Evolutionary conservation across 2,113 vertebrate species (phyloP).

Genomic region (Cisticola juncidis): DNA sequence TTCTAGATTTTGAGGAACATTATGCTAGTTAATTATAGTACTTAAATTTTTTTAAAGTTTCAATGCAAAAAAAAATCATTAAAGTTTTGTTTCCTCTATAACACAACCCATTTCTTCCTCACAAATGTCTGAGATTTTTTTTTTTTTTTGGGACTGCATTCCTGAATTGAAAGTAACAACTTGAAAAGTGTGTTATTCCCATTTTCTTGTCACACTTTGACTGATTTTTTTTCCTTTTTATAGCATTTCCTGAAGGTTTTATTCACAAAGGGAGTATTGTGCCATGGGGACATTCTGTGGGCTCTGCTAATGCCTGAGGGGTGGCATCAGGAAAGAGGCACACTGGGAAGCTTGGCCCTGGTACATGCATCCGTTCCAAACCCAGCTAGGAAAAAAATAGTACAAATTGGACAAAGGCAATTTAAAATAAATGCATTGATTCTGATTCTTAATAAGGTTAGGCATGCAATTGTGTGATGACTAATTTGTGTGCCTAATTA

Average conservation of each 20-base stretch:
- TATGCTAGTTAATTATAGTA: neutral
- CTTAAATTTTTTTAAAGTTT: neutral
- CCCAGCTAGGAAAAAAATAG: neutral
- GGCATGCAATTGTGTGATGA: conserved; percentile 70
- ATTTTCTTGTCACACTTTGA: neutral
- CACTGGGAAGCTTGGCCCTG: neutral
- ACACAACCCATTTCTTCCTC: neutral
- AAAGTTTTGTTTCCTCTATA: neutral
- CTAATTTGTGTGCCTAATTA: conserved; percentile 75
- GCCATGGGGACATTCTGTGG: neutral
- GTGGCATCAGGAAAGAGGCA: neutral
- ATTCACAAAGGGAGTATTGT: accelerated
- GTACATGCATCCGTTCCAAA: neutral
- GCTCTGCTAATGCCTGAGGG: neutral
- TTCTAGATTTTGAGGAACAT: neutral
- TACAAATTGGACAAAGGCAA: conserved; percentile 44
- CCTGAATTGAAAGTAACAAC: neutral
- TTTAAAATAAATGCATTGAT: conserved; percentile 64
- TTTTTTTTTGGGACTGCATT: neutral
- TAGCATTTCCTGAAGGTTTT: neutral
- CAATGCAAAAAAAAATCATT: neutral
- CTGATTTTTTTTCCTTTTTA: neutral
- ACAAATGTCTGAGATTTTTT: neutral
- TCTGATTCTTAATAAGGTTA: conserved; percentile 71
- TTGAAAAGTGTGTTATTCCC: neutral